phyloP scores from a whole-genome alignment of 2,113 vertebrate species.

The Heteronetta atricapilla region DNA sequence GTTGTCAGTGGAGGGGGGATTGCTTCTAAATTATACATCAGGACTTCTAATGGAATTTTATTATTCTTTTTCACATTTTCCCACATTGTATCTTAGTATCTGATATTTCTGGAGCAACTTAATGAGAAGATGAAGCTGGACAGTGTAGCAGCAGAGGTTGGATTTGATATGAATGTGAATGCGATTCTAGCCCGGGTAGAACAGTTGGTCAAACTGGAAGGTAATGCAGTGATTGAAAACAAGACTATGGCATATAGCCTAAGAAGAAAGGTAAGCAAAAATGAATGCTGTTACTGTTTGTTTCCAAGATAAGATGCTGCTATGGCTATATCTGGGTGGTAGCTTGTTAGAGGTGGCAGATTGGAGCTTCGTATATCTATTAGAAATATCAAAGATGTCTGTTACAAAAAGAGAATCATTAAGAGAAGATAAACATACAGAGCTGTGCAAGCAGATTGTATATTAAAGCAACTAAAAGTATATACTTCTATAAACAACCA shows the following conservation, averaged over 20 bases:
- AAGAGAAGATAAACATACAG: background rate
- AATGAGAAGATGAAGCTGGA: slow-evolving; percentile 86
- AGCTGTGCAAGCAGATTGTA: background rate
- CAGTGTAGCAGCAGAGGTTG: slow-evolving; percentile 81
- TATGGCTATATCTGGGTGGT: background rate
- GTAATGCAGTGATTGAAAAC: slow-evolving; percentile 81
- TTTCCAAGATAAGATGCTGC: background rate
- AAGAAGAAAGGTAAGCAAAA: slow-evolving; percentile 85
- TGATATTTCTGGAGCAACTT: slow-evolving; percentile 87
- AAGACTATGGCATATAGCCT: slow-evolving; percentile 83
- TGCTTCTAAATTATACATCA: background rate
- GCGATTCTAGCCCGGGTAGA: slow-evolving; percentile 81
- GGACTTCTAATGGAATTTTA: background rate
- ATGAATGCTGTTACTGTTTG: background rate
- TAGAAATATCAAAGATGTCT: background rate
- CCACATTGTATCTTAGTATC: slow-evolving; percentile 75
- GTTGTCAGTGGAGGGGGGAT: rapidly evolving
- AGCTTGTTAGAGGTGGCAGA: background rate
- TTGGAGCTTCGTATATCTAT: background rate
- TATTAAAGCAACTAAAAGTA: background rate
- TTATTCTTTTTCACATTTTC: background rate
- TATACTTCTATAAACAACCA: background rate
- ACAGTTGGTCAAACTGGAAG: slow-evolving; percentile 86
- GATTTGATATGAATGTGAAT: slow-evolving; percentile 88
- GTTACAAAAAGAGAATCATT: background rate